Evolutionary conservation across 1,140 invertebrate genomes (phyloP), one percentile per base, ranked within the genome.

Genomic region (Drosophila kanapiae): DNA sequence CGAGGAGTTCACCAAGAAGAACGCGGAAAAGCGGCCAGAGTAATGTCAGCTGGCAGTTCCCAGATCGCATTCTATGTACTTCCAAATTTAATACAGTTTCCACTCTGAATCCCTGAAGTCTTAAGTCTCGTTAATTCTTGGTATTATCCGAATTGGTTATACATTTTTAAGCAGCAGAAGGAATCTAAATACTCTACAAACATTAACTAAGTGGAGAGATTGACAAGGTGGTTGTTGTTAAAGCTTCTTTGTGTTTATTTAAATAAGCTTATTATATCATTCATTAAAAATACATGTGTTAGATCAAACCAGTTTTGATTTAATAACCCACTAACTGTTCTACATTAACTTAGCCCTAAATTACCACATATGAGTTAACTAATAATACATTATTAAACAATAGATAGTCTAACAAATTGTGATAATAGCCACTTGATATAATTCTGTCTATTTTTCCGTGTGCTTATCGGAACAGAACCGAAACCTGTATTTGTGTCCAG

Each of bases 1-100:
- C 37, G 98, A 99, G 93, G 99, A 99, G 83, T 98, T 97, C 93
- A 99, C 99, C 78, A 99, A 99, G 94, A 99, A 99, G 93, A 95
- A 98, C 93, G 96, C 97, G 92, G 99, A 99, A 94, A 99, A 98
- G 93, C 96, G 98, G 94, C 98, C 97, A 69, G 63, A 97, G 97
- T 93, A 97, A 96, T 94, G 27, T 40, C 63, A 45, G 27, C 38
- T 8, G 23, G 31, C 29, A 16, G 61, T 29, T 37, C 31, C 16
- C 35, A 23, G 47, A 18, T 54, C 47, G 31, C 47, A 37, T 53
- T 67, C 23, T 45, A 54, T 68, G 67, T 67, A 69, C 6, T 18
- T 71, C 43, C 16, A 85, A 85, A 85, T 85, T 85, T 18, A 62
- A 71, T 43, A 51, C 9, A 53, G 35, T 70, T 69, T 69, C 37